A percentile compares a stretch with the other conserved stretches of the same genome.
Conservation (phyloP, 2,113 vertebrate species). For the Austrofundulus limnaeus region DNA sequence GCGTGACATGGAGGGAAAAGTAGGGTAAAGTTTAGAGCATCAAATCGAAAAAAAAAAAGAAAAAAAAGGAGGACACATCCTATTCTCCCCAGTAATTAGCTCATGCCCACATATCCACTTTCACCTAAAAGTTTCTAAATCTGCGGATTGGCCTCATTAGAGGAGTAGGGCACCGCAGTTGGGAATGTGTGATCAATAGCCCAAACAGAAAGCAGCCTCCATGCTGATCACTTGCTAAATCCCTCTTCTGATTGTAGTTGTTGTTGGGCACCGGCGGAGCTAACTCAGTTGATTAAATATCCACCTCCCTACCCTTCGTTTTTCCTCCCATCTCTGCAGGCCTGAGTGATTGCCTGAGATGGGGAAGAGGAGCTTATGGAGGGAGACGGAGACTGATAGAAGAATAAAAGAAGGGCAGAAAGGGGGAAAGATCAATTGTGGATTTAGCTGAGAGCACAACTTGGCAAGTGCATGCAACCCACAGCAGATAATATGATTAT, state of each 20-base stretch:
- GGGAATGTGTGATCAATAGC: conserved; percentile 67
- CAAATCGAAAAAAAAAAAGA: conserved; percentile 25
- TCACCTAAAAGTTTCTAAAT: conserved; percentile 69
- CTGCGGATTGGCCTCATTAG: conserved; percentile 71
- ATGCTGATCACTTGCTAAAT: conserved; percentile 69
- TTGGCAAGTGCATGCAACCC: conserved; percentile 60
- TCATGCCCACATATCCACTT: conserved; percentile 57
- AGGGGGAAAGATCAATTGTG: conserved; percentile 74
- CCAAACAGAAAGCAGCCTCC: conserved; percentile 50
- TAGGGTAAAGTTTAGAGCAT: conserved; percentile 67
- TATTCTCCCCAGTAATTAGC: conserved; percentile 66
- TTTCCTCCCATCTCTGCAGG: conserved; percentile 58
- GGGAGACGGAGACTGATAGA: conserved; percentile 43
- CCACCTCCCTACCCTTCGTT: conserved; percentile 43
- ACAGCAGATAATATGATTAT: conserved; percentile 78
- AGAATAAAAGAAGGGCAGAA: conserved; percentile 49
- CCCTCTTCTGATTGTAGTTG: conserved; percentile 65
- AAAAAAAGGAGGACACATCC: conserved; percentile 51
- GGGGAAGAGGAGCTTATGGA: conserved; percentile 39
- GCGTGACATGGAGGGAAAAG: conserved; percentile 60
- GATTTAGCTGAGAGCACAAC: conserved; percentile 74
- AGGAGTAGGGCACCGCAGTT: conserved; percentile 36
- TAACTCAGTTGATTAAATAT: conserved; percentile 73
- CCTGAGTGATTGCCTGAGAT: conserved; percentile 62
- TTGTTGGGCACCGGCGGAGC: conserved; percentile 64